Conservation (phyloP, 1,140 invertebrate genomes). For the Solenopsis fugax region DNA sequence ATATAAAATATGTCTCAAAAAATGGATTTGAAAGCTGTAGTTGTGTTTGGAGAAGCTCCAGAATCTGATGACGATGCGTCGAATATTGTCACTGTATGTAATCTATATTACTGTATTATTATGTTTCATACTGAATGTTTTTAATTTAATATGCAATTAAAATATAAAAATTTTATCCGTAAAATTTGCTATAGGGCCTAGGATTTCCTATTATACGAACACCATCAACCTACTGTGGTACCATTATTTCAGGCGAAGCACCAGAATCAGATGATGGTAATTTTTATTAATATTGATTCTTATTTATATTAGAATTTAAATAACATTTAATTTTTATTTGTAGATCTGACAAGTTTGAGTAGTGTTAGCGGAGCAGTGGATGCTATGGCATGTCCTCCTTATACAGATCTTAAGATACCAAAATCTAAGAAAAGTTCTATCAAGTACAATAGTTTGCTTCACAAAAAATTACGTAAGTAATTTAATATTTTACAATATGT, state of each 20-base stretch:
- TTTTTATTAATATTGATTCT: not conserved
- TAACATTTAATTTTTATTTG: constrained; percentile 34
- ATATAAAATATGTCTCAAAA: not conserved
- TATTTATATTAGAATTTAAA: constrained; percentile 18
- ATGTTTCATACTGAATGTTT: constrained; percentile 1
- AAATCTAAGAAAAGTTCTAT: constrained; percentile 82
- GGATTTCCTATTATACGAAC: constrained; percentile 77
- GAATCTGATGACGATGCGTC: constrained; percentile 85
- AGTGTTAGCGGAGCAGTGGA: constrained; percentile 83
- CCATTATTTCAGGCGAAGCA: constrained; percentile 84
- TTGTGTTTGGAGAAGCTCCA: constrained; percentile 85
- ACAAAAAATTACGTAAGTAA: constrained; percentile 85
- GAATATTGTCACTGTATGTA: constrained; percentile 79
- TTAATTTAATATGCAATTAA: not conserved
- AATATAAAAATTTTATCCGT: constrained; percentile 19
- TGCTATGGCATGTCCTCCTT: constrained; percentile 82
- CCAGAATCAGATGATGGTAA: constrained; percentile 85
- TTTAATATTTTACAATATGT: not conserved
- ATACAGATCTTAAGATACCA: constrained; percentile 78
- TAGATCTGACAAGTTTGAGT: constrained; percentile 82
- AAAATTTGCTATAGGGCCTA: constrained; percentile 75
- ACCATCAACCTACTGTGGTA: constrained; percentile 81
- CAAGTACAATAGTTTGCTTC: constrained; percentile 85
- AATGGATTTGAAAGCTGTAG: constrained; percentile 84
- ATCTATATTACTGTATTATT: constrained; percentile 25